Evolutionary conservation across 2,797 vertebrate species (phyloP), one percentile per base, ranked within the genome.

Genomic region (Rallus crepitans): DNA sequence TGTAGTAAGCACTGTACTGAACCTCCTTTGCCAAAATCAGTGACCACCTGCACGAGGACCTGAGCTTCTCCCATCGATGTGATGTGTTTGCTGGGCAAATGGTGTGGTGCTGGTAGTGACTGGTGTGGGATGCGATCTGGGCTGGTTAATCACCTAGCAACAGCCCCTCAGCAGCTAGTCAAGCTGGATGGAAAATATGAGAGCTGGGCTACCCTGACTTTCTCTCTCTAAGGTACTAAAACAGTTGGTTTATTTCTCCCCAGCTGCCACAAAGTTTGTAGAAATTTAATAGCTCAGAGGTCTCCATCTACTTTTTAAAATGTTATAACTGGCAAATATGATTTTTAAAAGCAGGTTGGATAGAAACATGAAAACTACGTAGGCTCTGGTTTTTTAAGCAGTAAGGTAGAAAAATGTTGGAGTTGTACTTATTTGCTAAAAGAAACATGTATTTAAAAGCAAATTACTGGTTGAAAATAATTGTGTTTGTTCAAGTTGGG

Each of bases 351-450:
- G 83, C 76, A 9, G 6, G 5, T 28, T 86, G 53, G 15, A 3
- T 16, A 85, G 37, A 12, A 9, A 15, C 11, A 27, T 0, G 0
- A 47, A 73, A 75, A 52, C 40, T 23, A 61, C 0, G 0, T 42
- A 21, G 37, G 4, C 7, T 64, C 3, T 7, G 6, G 8, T 87
- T 83, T 65, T 65, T 77, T 39, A 69, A 65, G 40, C 16, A 52
- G 27, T 23, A 50, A 73, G 7, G 15, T 72, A 39, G 66, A 85
- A 93, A 68, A 72, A 39, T 18, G 21, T 55, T 31, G 47, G 19
- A 85, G 19, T 48, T 79, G 7, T n/a, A 40, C 55, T 80, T 60
- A 21, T 52, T 61, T 60, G 16, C 12, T 66, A 50, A 47, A 82
- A 63, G 8, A 78, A 48, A 69, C 39, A 19, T 3, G 2, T 9